Conservation (phyloP, 2,113 vertebrate genomes). For the Siniperca knerii region DNA sequence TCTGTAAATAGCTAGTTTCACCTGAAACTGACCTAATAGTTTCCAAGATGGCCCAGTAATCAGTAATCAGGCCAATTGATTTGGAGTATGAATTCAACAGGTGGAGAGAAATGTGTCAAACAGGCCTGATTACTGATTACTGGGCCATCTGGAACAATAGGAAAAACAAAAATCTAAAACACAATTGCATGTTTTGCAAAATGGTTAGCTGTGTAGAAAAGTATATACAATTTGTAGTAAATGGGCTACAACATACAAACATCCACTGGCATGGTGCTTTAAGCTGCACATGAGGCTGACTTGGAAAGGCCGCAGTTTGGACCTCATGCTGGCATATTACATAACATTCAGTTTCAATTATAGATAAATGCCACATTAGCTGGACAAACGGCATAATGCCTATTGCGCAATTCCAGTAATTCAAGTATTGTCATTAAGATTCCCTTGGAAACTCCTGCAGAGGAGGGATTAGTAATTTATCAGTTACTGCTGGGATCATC, state of each 20-base stretch:
- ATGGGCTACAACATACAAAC: conserved; percentile 2
- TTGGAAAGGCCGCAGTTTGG: conserved; percentile 32
- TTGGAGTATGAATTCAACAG: too few species aligned
- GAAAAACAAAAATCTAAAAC: neutral
- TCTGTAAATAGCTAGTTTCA: too few species aligned
- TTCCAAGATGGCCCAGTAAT: too few species aligned
- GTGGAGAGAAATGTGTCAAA: too few species aligned
- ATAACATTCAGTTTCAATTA: conserved; percentile 57
- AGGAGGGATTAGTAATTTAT: conserved; percentile 32
- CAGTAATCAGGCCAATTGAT: too few species aligned
- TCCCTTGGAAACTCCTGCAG: conserved; percentile 16
- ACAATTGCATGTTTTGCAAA: neutral
- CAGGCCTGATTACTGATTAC: too few species aligned
- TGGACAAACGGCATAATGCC: conserved; percentile 16
- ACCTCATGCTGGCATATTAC: conserved; percentile 53
- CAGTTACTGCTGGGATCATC: conserved; percentile 1
- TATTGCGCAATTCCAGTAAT: conserved; percentile 26
- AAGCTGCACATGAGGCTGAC: conserved; percentile 26
- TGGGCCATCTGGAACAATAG: neutral
- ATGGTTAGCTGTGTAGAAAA: neutral
- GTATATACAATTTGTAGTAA: neutral
- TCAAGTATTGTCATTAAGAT: conserved; percentile 43
- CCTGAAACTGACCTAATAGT: too few species aligned
- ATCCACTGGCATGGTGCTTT: conserved; percentile 10
- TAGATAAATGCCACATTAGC: conserved; percentile 62